Evolutionary conservation across 2,797 vertebrate genomes (phyloP).

Genomic region (Sebastes diaconus): DNA sequence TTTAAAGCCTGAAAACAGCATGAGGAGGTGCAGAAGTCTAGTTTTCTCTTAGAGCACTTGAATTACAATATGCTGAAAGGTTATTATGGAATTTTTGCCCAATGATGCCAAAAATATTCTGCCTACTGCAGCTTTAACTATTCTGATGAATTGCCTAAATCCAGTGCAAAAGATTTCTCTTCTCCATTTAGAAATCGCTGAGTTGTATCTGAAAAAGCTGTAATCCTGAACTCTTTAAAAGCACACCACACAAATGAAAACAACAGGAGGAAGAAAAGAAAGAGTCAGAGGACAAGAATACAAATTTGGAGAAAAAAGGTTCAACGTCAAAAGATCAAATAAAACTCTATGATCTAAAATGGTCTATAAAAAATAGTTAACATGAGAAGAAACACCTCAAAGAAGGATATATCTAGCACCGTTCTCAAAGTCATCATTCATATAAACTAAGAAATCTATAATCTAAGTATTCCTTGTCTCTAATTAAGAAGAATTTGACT

Average conservation of each 20-base stretch:
- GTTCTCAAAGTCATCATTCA: constrained; percentile 21
- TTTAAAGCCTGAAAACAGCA: too few relatives aligned
- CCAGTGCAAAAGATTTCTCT: constrained; percentile 33
- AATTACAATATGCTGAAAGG: too few relatives aligned
- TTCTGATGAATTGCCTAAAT: constrained; percentile 11
- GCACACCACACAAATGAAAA: neutral
- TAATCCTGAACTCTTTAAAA: too few relatives aligned
- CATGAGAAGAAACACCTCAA: neutral
- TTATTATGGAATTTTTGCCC: too few relatives aligned
- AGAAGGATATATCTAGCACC: neutral
- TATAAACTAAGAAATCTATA: constrained; percentile 52
- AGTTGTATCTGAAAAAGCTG: too few relatives aligned
- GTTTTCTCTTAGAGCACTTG: too few relatives aligned
- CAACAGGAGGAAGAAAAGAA: neutral
- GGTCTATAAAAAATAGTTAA: neutral
- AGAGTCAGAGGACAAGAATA: neutral
- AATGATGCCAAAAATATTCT: too few relatives aligned
- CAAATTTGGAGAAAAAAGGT: neutral
- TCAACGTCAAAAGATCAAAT: neutral
- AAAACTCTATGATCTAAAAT: neutral
- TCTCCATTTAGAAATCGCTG: too few relatives aligned
- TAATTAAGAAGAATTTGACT: neutral
- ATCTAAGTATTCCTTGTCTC: constrained; percentile 3
- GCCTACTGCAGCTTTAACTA: neutral
- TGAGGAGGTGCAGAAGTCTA: too few relatives aligned